These are phyloP conservation scores for Siphlonurus alternatus DNA, from an alignment of 2,888 invertebrate genomes.

Conservation along the genomic window DNA sequence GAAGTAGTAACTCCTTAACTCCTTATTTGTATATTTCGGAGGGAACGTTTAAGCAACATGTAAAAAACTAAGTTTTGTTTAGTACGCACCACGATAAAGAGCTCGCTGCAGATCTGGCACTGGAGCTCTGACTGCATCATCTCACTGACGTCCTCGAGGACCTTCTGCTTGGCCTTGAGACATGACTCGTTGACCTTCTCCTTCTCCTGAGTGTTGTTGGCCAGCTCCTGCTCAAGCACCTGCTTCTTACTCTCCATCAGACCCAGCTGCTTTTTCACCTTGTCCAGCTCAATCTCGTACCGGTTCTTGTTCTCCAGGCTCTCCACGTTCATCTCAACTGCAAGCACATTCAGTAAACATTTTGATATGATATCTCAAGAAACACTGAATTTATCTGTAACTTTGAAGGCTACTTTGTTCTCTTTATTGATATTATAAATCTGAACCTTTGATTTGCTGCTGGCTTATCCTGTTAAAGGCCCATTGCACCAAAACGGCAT, in stretches of 20 bases:
- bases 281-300: not conserved
- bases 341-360: not conserved
- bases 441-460: too few relatives aligned
- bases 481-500: too few relatives aligned
- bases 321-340: not conserved
- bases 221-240: slow-evolving; percentile 35
- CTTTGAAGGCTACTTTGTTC: too few relatives aligned
- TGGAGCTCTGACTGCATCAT: slow-evolving; percentile 52
- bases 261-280: slow-evolving; percentile 11
- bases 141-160: slow-evolving; percentile 30
- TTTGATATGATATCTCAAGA: too few relatives aligned
- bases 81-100: slow-evolving; percentile 41
- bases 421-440: too few relatives aligned
- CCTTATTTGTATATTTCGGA: too few relatives aligned
- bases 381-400: too few relatives aligned
- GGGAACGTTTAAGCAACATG: too few relatives aligned
- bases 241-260: slow-evolving; percentile 23
- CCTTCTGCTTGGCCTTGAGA: slow-evolving; percentile 16
- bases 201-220: slow-evolving; percentile 23
- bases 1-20: too few relatives aligned
- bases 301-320: not conserved
- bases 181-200: slow-evolving; percentile 13
- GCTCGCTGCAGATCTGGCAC: slow-evolving; percentile 58
- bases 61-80: too few relatives aligned
- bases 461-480: too few relatives aligned